Percentiles rank a stretch among this genome's conserved stretches.
Conservation (phyloP, 2,113 vertebrate genomes). For the Hydrolagus affinis region DNA sequence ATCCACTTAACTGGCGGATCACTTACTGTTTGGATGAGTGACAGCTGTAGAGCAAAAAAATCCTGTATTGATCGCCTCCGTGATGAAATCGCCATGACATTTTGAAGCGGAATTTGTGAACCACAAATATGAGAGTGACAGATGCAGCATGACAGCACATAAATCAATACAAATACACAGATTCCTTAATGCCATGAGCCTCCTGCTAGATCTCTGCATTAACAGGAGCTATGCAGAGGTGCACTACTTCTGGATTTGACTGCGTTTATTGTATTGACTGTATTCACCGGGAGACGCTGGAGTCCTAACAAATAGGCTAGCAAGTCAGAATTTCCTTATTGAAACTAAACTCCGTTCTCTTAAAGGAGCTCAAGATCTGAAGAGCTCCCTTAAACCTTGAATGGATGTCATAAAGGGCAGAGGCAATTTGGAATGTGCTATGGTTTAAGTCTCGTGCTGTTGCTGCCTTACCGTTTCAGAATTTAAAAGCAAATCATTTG, state of each 20-base stretch:
- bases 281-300: slow-evolving; percentile 54
- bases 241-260: slow-evolving; percentile 51
- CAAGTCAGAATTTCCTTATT: slow-evolving; percentile 43
- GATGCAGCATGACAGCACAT: slow-evolving; percentile 78
- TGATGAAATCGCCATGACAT: slow-evolving; percentile 97
- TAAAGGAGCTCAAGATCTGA: slow-evolving; percentile 6
- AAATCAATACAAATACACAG: slow-evolving; percentile 99
- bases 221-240: slow-evolving; percentile 65
- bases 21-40: slow-evolving; percentile 11
- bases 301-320: slow-evolving; percentile 71
- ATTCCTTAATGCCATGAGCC: slow-evolving; percentile 99
- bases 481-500: not conserved
- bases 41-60: slow-evolving; percentile 42
- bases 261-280: slow-evolving; percentile 71
- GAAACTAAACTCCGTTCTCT: slow-evolving; percentile 16
- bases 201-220: slow-evolving; percentile 81
- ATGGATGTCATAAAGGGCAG: not conserved
- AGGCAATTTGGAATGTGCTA: not conserved
- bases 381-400: slow-evolving; percentile 15
- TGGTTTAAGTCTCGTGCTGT: not conserved
- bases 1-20: not conserved
- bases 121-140: slow-evolving; percentile 91
- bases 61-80: slow-evolving; percentile 77
- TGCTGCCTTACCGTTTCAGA: not conserved
- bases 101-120: slow-evolving; percentile 97